These are phyloP conservation scores for Antheraea yamamai DNA, from an alignment of 2,888 invertebrate species.

Conservation along the genomic window DNA sequence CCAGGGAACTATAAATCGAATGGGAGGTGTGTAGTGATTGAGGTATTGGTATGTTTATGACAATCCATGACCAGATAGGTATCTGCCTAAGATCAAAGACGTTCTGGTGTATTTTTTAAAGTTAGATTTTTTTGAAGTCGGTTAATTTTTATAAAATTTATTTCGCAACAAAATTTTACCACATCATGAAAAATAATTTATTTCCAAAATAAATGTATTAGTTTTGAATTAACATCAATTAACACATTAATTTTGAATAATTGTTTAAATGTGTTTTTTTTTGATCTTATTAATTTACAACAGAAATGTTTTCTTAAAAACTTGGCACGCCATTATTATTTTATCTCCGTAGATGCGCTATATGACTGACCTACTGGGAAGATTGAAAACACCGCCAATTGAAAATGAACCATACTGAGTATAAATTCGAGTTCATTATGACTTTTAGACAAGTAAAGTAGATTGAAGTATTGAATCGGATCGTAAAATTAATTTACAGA, in stretches of 20 bases:
- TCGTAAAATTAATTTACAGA: constrained; percentile 47
- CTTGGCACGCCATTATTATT: not conserved
- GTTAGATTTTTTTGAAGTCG: too few relatives aligned
- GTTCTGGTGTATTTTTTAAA: too few relatives aligned
- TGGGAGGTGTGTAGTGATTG: too few relatives aligned
- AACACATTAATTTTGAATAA: not conserved
- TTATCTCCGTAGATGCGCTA: constrained; percentile 10
- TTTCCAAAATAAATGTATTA: too few relatives aligned
- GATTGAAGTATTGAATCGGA: constrained; percentile 49
- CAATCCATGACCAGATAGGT: too few relatives aligned
- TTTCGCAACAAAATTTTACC: too few relatives aligned
- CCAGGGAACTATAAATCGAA: too few relatives aligned
- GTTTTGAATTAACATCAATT: too few relatives aligned
- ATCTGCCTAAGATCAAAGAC: too few relatives aligned
- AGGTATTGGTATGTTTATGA: too few relatives aligned
- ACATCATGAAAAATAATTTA: too few relatives aligned
- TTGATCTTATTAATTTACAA: not conserved
- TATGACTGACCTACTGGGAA: constrained; percentile 37
- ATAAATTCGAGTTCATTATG: constrained; percentile 44
- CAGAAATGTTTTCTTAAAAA: not conserved
- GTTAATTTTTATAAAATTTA: too few relatives aligned
- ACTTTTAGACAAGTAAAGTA: constrained; percentile 36
- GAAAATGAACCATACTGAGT: constrained; percentile 46
- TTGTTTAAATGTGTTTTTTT: not conserved
- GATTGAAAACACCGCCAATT: constrained; percentile 38